These are phyloP conservation scores for Argyresthia albistria DNA, from an alignment of 2,888 invertebrate genomes.

Conservation along the genomic window DNA sequence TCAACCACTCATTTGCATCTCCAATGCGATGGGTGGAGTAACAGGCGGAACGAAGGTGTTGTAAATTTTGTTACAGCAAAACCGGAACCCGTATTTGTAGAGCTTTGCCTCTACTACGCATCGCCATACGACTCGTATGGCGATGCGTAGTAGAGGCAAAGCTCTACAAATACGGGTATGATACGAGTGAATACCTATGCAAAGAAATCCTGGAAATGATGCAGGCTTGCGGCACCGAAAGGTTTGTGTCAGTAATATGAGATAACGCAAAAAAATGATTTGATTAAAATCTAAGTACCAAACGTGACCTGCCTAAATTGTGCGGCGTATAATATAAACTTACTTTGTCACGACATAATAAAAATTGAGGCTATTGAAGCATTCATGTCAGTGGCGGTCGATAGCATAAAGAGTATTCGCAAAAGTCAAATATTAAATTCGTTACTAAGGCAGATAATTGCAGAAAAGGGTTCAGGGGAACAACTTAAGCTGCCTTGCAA, in stretches of 20 bases:
- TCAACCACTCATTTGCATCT: neutral
- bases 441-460: constrained; percentile 12
- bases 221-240: constrained; percentile 8
- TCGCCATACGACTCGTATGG: constrained; percentile 11
- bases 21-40: neutral
- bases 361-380: constrained; percentile 1
- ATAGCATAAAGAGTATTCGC: constrained; percentile 5
- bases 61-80: neutral
- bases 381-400: constrained; percentile 4
- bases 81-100: constrained; percentile 7
- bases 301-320: constrained; percentile 10
- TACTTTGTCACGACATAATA: constrained; percentile 9
- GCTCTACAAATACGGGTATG: constrained; percentile 7
- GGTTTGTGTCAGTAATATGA: constrained; percentile 11
- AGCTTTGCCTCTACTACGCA: constrained; percentile 8
- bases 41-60: neutral
- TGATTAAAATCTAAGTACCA: constrained; percentile 2
- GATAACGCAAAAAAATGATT: constrained; percentile 12
- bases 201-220: constrained; percentile 11
- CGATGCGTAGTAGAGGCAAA: constrained; percentile 9
- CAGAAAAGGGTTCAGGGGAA: constrained; percentile 9
- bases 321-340: constrained; percentile 12
- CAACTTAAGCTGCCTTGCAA: constrained; percentile 14
- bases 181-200: constrained; percentile 9
- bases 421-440: constrained; percentile 8